phyloP scores from a whole-genome alignment of 2,113 vertebrate genomes.

The Callospermophilus lateralis region DNA sequence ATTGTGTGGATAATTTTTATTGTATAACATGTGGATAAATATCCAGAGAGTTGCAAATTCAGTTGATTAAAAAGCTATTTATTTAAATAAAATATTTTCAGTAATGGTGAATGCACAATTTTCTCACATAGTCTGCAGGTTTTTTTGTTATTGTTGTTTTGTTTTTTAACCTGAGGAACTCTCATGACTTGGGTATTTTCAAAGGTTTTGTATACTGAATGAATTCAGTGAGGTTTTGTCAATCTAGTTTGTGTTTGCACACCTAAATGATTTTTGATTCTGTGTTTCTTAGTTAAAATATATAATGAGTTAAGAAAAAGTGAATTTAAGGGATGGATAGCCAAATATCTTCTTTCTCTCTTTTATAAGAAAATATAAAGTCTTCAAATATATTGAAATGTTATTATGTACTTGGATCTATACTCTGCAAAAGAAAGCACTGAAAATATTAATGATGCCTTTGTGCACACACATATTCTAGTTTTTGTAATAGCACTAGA shows the following conservation, averaged over 20 bases:
- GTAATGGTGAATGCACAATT: neutral
- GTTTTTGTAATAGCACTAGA: neutral
- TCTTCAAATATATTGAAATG: neutral
- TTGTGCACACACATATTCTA: neutral
- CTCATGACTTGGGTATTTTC: neutral
- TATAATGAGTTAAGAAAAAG: neutral
- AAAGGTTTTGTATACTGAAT: neutral
- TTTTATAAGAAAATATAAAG: neutral
- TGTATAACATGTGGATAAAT: neutral
- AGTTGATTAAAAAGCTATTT: neutral
- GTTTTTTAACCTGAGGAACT: neutral
- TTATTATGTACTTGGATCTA: constrained; percentile 19
- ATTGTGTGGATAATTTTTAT: neutral
- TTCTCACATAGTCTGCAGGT: neutral
- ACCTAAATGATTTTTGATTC: neutral
- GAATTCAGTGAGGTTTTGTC: neutral
- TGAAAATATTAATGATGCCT: neutral
- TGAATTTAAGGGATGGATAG: neutral
- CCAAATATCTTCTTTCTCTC: neutral
- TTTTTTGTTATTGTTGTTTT: neutral
- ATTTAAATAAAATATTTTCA: neutral
- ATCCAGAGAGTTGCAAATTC: neutral
- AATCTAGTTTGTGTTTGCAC: neutral
- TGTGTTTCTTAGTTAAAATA: neutral
- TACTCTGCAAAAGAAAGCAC: constrained; percentile 26